These are phyloP conservation scores for Drosophila tristis DNA, from an alignment of 1,140 invertebrate species.

Conservation along the genomic window DNA sequence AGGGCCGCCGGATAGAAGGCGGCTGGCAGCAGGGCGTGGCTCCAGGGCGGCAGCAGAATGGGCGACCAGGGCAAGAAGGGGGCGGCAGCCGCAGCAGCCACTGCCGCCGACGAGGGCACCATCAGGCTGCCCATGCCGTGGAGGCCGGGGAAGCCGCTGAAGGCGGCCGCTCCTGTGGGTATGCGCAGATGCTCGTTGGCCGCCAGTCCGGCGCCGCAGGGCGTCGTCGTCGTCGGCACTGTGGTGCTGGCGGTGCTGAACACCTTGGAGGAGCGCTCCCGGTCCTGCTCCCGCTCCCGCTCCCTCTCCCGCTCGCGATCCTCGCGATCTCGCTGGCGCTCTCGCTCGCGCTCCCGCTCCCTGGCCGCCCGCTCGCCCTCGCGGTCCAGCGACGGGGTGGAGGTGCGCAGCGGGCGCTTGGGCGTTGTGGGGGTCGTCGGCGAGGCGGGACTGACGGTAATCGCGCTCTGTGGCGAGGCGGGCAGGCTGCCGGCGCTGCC, in stretches of 20 bases:
- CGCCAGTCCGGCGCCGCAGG: slow-evolving; percentile 42
- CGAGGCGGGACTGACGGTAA: slow-evolving; percentile 52
- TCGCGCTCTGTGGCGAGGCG: slow-evolving; percentile 72
- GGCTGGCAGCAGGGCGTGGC: slow-evolving; percentile 85
- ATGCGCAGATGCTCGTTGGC: slow-evolving; percentile 70
- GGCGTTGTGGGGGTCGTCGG: slow-evolving; percentile 52
- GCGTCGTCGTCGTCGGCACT: slow-evolving; percentile 67
- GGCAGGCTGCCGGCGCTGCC: slow-evolving; percentile 69
- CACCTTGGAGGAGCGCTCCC: slow-evolving; percentile 32
- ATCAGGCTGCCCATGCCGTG: slow-evolving; percentile 84
- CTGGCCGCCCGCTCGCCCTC: slow-evolving; percentile 30
- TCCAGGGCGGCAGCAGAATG: slow-evolving; percentile 86
- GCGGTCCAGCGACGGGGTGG: slow-evolving; percentile 61
- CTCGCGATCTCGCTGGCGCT: slow-evolving; percentile 16
- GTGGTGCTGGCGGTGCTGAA: slow-evolving; percentile 71
- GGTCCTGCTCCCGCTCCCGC: slow-evolving; percentile 18
- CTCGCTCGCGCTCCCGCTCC: slow-evolving; percentile 20
- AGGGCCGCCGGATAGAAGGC: slow-evolving; percentile 86
- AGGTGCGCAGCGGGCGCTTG: slow-evolving; percentile 67
- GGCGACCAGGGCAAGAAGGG: slow-evolving; percentile 86
- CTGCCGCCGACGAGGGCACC: slow-evolving; percentile 84
- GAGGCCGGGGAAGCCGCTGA: slow-evolving; percentile 73
- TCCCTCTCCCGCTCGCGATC: slow-evolving; percentile 23
- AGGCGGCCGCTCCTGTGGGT: slow-evolving; percentile 75
- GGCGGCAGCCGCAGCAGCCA: slow-evolving; percentile 84